phyloP scores from a whole-genome alignment of 2,888 invertebrate genomes.

The Panzeria rudis region DNA sequence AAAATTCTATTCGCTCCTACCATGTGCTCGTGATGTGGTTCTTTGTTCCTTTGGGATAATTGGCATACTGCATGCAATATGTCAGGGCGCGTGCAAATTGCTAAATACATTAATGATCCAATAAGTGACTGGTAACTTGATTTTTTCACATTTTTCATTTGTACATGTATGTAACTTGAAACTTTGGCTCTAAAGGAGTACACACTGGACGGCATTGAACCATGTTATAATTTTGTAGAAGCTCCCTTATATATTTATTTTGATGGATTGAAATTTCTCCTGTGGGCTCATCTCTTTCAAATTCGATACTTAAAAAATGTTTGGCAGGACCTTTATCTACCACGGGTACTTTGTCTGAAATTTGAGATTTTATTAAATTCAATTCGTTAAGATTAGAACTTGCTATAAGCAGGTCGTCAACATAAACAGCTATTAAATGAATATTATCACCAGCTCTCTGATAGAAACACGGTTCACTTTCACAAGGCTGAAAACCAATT shows the following conservation, averaged over 20 bases:
- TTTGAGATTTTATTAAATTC: slow-evolving; percentile 55
- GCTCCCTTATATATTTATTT: slow-evolving; percentile 64
- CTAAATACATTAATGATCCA: slow-evolving; percentile 69
- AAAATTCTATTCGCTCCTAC: slow-evolving; percentile 71
- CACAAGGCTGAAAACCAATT: slow-evolving; percentile 63
- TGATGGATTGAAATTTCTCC: slow-evolving; percentile 69
- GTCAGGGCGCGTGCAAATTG: slow-evolving; percentile 69
- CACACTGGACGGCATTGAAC: slow-evolving; percentile 66
- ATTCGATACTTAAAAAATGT: slow-evolving; percentile 68
- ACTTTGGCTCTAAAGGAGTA: slow-evolving; percentile 71
- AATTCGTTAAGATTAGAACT: slow-evolving; percentile 65
- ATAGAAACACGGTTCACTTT: slow-evolving; percentile 69
- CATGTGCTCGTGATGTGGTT: slow-evolving; percentile 74
- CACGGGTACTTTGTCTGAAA: slow-evolving; percentile 59
- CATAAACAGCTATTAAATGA: slow-evolving; percentile 70
- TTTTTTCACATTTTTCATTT: slow-evolving; percentile 45
- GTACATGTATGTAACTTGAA: slow-evolving; percentile 65
- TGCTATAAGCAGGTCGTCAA: slow-evolving; percentile 68
- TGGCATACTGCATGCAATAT: slow-evolving; percentile 73
- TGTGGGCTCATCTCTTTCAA: slow-evolving; percentile 62
- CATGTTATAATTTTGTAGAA: slow-evolving; percentile 71
- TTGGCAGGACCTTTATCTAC: slow-evolving; percentile 58
- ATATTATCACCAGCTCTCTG: slow-evolving; percentile 41
- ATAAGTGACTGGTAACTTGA: slow-evolving; percentile 70
- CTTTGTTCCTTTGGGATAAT: slow-evolving; percentile 71